Conservation (phyloP, 2,888 invertebrate species). For the Xiphydria camelus region DNA sequence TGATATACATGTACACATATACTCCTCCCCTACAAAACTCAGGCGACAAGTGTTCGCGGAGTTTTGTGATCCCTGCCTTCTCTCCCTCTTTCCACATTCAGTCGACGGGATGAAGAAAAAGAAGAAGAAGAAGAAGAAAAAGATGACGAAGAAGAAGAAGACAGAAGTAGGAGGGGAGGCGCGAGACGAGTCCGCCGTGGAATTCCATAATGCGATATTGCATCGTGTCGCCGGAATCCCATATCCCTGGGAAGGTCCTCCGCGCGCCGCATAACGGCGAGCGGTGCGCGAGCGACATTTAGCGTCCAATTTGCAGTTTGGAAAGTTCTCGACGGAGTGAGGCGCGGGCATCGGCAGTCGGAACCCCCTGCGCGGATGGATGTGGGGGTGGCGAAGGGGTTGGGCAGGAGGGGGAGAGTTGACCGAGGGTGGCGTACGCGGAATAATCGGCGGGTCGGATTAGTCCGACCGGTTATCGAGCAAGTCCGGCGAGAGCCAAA, state of each 20-base stretch:
- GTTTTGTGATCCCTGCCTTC: slow-evolving; percentile 21
- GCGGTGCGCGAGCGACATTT: slow-evolving; percentile 34
- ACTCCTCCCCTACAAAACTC: slow-evolving; percentile 37
- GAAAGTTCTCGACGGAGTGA: slow-evolving; percentile 19
- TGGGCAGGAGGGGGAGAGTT: slow-evolving; percentile 9
- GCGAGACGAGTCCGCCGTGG: no score
- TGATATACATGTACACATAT: slow-evolving; percentile 38
- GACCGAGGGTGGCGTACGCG: slow-evolving; percentile 9
- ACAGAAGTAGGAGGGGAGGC: no score
- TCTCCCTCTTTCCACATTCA: no score
- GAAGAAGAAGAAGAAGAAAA: no score
- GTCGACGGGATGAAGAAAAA: no score
- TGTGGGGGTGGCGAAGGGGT: no score
- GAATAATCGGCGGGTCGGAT: slow-evolving; percentile 7
- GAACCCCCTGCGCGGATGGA: no score
- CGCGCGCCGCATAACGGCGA: no score
- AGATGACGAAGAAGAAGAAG: no score
- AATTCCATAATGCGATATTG: slow-evolving; percentile 27
- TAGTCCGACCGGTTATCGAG: slow-evolving; percentile 2
- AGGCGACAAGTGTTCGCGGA: slow-evolving; percentile 31
- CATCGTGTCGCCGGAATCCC: slow-evolving; percentile 22
- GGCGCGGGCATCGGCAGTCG: no score
- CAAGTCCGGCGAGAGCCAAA: slow-evolving; percentile 8
- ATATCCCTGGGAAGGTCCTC: background rate
- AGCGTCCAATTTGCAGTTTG: slow-evolving; percentile 32